Base-by-base conservation (phyloP, 37 sponge, comb jelly and placozoan species). In the Amphimedon queenslandica region DNA sequence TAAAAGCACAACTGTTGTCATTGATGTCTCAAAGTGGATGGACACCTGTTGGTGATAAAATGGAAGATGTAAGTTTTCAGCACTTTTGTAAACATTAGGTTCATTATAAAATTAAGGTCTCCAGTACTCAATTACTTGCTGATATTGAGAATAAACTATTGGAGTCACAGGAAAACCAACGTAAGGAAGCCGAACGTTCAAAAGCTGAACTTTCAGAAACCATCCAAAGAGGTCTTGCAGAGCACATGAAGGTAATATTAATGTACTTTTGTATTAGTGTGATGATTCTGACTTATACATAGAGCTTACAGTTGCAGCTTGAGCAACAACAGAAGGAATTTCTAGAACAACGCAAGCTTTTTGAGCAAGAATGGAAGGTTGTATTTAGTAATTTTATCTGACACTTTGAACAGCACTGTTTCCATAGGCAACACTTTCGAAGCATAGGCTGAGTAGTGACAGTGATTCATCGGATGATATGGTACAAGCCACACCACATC, bases 111-210 rank as follows among this genome's bases (percentile, higher is more conserved):
- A 6, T n/a, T 60, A 6, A n/a, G 21, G 61, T 60, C 61, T 25
- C 21, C 61, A 60, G 28, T 60, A 60, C 61, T 60, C 61, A 60
- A 25, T 60, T 60, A n/a, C 24, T n/a, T 25, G 23, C 28, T 60
- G 63, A 69, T 23, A 37, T 82, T 31, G 42, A 82, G 38, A 37
- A 53, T 32, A 74, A 74, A 58, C 35, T 82, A 23, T 35, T 73
- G 42, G 61, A 53, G 16, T 68, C 67, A 35, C 74, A 81, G 30
- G 68, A 81, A 32, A 64, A 67, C 40, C 72, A 72, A 66, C n/a
- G 20, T 2, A 61, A 61, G 21, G 76, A 74, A 32, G 33, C 82
- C 10, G 33, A 75, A 58, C 58, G 69, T 16, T 69, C 43, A 1
- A 75, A 82, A 39, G 82, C 40, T n/a, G 82, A 47, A 47, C 8